Evolutionary conservation across 2,113 vertebrate genomes (phyloP).

Genomic region (Stigmatopora nigra): DNA sequence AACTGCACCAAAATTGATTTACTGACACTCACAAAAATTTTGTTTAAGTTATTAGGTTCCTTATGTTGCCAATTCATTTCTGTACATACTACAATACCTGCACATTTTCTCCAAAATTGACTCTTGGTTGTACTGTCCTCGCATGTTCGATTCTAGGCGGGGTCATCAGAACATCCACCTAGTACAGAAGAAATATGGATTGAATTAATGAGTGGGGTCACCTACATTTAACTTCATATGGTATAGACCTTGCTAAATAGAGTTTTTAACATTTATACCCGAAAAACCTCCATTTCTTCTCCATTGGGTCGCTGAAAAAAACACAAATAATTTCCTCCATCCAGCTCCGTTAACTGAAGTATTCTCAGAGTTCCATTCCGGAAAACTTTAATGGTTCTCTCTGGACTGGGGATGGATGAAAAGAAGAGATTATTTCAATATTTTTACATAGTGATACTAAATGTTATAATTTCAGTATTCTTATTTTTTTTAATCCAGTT

Average conservation of each 20-base stretch:
- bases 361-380: conserved; percentile 73
- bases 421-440: conserved; percentile 8
- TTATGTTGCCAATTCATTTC: no score
- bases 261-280: conserved; percentile 33
- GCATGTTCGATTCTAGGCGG: conserved; percentile 70
- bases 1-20: not conserved
- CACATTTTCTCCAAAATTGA: conserved; percentile 68
- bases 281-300: conserved; percentile 71
- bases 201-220: not conserved
- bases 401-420: conserved; percentile 56
- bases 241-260: not conserved
- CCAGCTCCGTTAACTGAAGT: conserved; percentile 66
- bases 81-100: conserved; percentile 40
- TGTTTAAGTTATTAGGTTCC: not conserved
- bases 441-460: not conserved
- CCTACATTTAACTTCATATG: not conserved
- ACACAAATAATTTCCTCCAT: conserved; percentile 69
- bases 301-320: conserved; percentile 69
- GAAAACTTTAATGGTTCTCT: conserved; percentile 69
- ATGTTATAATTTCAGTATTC: no score
- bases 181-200: conserved; percentile 21
- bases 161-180: conserved; percentile 71
- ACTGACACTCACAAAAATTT: not conserved
- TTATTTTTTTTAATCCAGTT: not conserved
- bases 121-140: conserved; percentile 52